Evolutionary conservation across 2,797 vertebrate species (phyloP), one percentile per base, ranked within the genome.

Genomic region (Pipistrellus pygmaeus): DNA sequence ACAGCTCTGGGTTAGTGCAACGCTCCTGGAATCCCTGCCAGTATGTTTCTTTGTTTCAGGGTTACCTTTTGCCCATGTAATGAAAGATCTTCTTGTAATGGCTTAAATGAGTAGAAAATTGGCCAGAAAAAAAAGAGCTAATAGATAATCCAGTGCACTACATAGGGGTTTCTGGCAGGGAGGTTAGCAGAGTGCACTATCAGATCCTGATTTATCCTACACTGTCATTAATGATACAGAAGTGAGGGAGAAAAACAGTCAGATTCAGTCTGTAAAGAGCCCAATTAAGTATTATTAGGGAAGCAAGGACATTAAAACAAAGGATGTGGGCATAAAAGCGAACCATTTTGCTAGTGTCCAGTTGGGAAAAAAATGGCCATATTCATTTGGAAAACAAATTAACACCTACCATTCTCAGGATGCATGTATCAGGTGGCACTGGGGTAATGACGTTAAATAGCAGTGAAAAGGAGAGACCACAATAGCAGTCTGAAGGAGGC

Each of bases 261-360:
- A 17, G 30, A 90, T 68, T 78, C 32, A 78, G 64, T 85, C 38
- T 93, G 25, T 35, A 83, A 89, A 87, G 23, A 76, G 46, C 21
- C 51, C 85, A 85, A 90, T 73, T 91, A 95, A 90, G 41, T 82
- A 55, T 62, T 9, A 0, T 86, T 75, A 78, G 93, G 78, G 82
- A 93, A 86, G 35, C 15, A 93, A 85, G 41, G 68, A 41, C 82
- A 94, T 91, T 76, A 90, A 85, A 95, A 69, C 68, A 96, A 90
- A 71, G 30, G 35, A 60, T 71, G 48, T 35, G n/a, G 38, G 11
- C n/a, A 55, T 48, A n/a, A 82, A 95, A 94, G 91, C 21, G 32
- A 90, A 96, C 86, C 53, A 69, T 4, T 81, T 15, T 82, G 53
- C 30, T 91, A 62, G 64, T 21, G 20, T 82, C 68, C 44, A 85